phyloP scores from a whole-genome alignment of 2,113 vertebrate genomes.

The Colossoma macropomum region DNA sequence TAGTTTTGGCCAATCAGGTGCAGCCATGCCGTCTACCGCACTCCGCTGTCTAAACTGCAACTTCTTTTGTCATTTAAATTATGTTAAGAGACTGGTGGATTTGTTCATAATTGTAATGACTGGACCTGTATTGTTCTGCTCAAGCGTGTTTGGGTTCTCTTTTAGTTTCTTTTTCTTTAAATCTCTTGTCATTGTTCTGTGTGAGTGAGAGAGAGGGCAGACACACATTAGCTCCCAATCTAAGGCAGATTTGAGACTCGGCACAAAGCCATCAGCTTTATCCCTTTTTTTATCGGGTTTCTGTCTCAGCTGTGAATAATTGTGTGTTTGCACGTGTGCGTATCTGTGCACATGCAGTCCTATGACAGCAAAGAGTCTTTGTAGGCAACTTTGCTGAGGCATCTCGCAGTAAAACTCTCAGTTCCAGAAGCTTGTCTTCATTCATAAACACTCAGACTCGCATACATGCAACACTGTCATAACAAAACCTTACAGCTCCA shows the following conservation, averaged over 20 bases:
- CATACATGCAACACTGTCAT: background rate
- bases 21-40: background rate
- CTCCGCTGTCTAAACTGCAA: background rate
- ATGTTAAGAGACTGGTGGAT: conserved; percentile 43
- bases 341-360: conserved; percentile 22
- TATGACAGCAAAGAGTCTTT: conserved; percentile 40
- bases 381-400: conserved; percentile 40
- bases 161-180: conserved; percentile 29
- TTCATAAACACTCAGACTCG: background rate
- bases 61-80: conserved; percentile 64
- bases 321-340: conserved; percentile 12
- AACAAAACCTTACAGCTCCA: background rate
- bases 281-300: background rate
- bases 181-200: background rate
- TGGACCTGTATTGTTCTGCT: conserved; percentile 49
- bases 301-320: background rate
- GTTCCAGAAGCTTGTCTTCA: background rate
- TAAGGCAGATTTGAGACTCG: background rate
- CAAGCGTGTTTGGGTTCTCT: conserved; percentile 48
- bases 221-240: conserved; percentile 1
- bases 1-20: background rate
- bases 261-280: background rate
- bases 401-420: background rate
- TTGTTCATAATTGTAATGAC: conserved; percentile 63
- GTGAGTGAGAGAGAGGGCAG: conserved; percentile 28